phyloP scores from a whole-genome alignment of 2,888 invertebrate genomes.

The Tipula confusa region DNA sequence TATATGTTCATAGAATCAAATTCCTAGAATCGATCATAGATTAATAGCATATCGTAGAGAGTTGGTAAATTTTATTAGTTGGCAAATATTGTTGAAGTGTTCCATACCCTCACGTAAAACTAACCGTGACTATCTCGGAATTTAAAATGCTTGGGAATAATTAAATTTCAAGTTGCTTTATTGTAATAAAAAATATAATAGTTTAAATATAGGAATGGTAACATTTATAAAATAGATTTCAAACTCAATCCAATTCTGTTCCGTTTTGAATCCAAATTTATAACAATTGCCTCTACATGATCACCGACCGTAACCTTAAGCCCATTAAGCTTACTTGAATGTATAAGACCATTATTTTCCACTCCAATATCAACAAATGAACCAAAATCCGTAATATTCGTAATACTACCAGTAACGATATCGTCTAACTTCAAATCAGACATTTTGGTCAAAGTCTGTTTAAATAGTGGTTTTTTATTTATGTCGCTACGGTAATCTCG shows the following conservation, averaged over 20 bases:
- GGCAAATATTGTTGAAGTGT: too few species aligned
- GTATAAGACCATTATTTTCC: constrained; percentile 66
- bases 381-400: constrained; percentile 85
- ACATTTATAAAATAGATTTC: constrained; percentile 45
- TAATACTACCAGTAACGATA: constrained; percentile 58
- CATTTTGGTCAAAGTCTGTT: constrained; percentile 63
- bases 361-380: constrained; percentile 86
- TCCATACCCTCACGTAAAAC: too few species aligned
- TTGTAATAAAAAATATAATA: too few species aligned
- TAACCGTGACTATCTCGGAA: too few species aligned
- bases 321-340: constrained; percentile 57
- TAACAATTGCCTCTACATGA: constrained; percentile 62
- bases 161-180: too few species aligned
- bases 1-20: background rate
- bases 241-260: constrained; percentile 57
- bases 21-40: background rate
- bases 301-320: constrained; percentile 61
- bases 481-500: constrained; percentile 71
- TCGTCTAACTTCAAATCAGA: constrained; percentile 61
- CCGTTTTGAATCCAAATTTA: constrained; percentile 55
- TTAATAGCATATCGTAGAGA: too few species aligned
- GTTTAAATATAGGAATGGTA: too few species aligned
- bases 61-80: too few species aligned
- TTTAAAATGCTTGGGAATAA: too few species aligned
- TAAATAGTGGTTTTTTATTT: constrained; percentile 67